Evolutionary conservation across 2,888 invertebrate species (phyloP).

Genomic region (Aleiodes testaceus): DNA sequence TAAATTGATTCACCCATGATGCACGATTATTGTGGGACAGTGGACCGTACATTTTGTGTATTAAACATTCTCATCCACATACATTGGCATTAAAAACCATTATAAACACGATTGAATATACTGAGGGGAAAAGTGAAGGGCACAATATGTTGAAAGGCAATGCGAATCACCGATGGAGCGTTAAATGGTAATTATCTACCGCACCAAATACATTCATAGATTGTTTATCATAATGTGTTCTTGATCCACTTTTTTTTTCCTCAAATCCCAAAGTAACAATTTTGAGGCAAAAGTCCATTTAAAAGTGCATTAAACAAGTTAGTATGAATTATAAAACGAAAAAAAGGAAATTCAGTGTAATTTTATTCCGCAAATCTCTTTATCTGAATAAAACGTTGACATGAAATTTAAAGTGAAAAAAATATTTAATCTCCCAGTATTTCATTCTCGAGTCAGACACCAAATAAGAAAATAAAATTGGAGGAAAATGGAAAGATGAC

Average conservation of each 20-base stretch:
- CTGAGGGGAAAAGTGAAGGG: constrained; percentile 60
- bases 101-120: constrained; percentile 38
- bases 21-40: constrained; percentile 25
- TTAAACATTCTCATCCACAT: neutral
- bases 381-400: no score
- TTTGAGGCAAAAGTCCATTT: no score
- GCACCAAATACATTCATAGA: constrained; percentile 51
- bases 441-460: no score
- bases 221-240: constrained; percentile 1
- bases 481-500: neutral
- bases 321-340: neutral
- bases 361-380: no score
- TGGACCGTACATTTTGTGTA: constrained; percentile 24
- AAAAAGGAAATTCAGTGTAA: no score
- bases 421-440: no score
- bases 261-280: neutral
- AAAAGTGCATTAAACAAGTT: neutral
- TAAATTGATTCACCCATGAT: constrained; percentile 48
- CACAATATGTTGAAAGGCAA: constrained; percentile 60
- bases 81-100: constrained; percentile 38
- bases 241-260: constrained; percentile 3
- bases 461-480: constrained; percentile 15
- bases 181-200: constrained; percentile 61
- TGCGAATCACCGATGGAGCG: constrained; percentile 59
- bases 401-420: no score